phyloP scores from a whole-genome alignment of 2,113 vertebrate genomes.

The Odontesthes bonariensis region DNA sequence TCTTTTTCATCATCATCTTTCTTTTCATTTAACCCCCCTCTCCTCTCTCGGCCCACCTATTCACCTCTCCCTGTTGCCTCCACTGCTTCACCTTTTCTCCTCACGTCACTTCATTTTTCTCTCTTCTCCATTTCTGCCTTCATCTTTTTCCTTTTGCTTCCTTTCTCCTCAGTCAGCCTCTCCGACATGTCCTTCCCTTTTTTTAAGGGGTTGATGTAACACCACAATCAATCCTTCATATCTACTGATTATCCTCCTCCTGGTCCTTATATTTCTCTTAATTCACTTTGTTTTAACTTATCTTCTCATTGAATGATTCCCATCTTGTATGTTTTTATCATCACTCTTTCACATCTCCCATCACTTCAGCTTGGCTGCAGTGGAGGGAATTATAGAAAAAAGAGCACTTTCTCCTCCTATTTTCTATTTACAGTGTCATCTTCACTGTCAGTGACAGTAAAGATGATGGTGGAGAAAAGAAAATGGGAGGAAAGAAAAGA shows the following conservation, averaged over 20 bases:
- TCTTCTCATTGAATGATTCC: not conserved
- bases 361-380: not conserved
- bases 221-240: constrained; percentile 2
- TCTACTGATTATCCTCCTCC: constrained; percentile 1
- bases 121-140: not conserved
- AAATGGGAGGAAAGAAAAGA: not conserved
- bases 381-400: no score
- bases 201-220: not conserved
- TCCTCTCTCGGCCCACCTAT: not conserved
- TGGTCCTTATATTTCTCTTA: not conserved
- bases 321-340: not conserved
- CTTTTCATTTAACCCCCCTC: not conserved
- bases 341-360: not conserved
- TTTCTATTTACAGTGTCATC: not conserved
- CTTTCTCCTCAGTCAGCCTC: not conserved
- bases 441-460: constrained; percentile 2
- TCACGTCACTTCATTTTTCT: not conserved
- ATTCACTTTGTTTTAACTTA: not conserved
- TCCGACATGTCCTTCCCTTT: no score
- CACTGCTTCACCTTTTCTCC: not conserved
- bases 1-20: not conserved
- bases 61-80: not conserved
- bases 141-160: not conserved
- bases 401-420: not conserved
- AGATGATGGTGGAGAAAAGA: not conserved